A percentile compares a stretch with the other conserved stretches of the same genome.
Evolutionary conservation across 2,888 invertebrate genomes (phyloP).

Genomic region (Venustoraphidia nigricollis): DNA sequence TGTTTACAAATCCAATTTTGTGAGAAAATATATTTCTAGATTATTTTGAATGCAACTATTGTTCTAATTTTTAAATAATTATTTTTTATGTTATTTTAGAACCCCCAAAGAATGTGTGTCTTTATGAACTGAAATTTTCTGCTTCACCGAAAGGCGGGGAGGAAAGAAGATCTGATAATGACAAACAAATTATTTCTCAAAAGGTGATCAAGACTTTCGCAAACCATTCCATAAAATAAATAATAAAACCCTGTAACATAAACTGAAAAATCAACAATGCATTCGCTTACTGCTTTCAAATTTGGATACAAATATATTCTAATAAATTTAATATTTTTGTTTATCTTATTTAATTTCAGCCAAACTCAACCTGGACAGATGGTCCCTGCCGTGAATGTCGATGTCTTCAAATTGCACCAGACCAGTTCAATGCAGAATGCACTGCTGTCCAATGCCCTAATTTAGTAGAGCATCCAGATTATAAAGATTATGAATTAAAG

Average conservation of each 20-base stretch:
- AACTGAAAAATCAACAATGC: not conserved
- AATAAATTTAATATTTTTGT: not conserved
- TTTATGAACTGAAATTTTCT: conserved; percentile 40
- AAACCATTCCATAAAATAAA: too few species aligned
- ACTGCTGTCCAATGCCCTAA: conserved; percentile 33
- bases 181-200: not conserved
- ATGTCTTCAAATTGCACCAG: conserved; percentile 28
- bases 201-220: not conserved
- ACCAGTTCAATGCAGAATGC: conserved; percentile 30
- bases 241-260: not conserved
- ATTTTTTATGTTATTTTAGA: conserved; percentile 23
- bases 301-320: not conserved
- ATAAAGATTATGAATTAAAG: conserved; percentile 38
- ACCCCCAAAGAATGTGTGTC: conserved; percentile 46
- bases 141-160: conserved; percentile 39
- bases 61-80: too few species aligned
- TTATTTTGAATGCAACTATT: too few species aligned
- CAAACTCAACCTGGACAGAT: conserved; percentile 48
- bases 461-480: conserved; percentile 26
- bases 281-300: not conserved
- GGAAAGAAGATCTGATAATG: conserved; percentile 15
- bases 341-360: conserved; percentile 19
- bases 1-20: too few species aligned
- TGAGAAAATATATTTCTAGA: too few species aligned
- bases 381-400: conserved; percentile 52